phyloP scores from a whole-genome alignment of 2,797 vertebrate genomes.

The Darevskia mixta region DNA sequence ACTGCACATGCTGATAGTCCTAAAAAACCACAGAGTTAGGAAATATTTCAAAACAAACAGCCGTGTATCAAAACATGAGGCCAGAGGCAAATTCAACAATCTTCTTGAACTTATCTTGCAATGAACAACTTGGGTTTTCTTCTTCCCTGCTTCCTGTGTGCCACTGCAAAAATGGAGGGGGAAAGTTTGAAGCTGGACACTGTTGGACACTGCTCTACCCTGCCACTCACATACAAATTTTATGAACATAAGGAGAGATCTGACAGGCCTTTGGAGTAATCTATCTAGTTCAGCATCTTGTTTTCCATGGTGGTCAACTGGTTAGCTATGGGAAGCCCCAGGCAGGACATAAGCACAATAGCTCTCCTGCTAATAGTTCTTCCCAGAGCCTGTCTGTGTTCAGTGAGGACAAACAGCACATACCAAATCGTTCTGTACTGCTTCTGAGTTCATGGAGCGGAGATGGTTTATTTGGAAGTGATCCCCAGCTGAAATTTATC shows the following conservation, averaged over 20 bases:
- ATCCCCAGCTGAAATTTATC: not conserved
- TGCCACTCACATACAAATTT: not conserved
- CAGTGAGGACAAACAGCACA: not conserved
- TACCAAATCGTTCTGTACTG: not conserved
- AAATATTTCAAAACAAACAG: conserved; percentile 31
- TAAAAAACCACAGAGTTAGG: not conserved
- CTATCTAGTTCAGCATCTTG: no score
- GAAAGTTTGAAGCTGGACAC: not conserved
- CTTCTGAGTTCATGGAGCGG: not conserved
- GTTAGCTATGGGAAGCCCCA: no score
- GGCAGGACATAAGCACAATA: no score
- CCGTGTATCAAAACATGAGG: conserved; percentile 12
- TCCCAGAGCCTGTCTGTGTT: not conserved
- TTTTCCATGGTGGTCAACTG: no score
- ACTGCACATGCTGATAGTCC: not conserved
- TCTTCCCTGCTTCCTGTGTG: not conserved
- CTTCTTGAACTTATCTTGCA: not conserved
- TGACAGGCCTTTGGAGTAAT: no score
- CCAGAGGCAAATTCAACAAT: not conserved
- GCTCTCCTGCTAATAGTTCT: no score
- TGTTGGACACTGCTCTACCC: no score
- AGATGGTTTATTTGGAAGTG: not conserved
- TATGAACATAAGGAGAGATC: no score
- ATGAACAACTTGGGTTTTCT: not conserved
- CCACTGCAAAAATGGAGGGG: not conserved